phyloP scores from a whole-genome alignment of 2,888 invertebrate genomes.

The Lasioglossum leucozonium region DNA sequence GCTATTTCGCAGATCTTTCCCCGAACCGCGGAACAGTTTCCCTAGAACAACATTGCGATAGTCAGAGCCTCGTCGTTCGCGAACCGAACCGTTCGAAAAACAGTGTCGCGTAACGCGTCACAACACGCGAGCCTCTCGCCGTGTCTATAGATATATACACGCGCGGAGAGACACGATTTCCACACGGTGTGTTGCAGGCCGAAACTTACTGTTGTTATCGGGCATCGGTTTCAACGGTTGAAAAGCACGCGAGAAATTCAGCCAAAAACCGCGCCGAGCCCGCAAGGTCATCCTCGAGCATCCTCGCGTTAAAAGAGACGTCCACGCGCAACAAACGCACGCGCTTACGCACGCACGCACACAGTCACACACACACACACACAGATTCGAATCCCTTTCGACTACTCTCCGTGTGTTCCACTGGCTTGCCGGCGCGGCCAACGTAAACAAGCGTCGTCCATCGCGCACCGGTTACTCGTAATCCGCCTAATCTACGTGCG shows the following conservation, averaged over 20 bases:
- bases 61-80: constrained; percentile 29
- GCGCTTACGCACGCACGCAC: neutral
- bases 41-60: constrained; percentile 6
- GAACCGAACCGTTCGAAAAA: constrained; percentile 34
- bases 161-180: neutral
- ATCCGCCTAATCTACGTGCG: constrained; percentile 66
- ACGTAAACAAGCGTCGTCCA: constrained; percentile 27
- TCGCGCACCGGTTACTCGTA: constrained; percentile 62
- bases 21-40: neutral
- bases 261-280: constrained; percentile 12
- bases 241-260: neutral
- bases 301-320: constrained; percentile 40
- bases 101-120: constrained; percentile 46
- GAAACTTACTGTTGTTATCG: constrained; percentile 23
- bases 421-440: neutral
- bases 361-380: neutral
- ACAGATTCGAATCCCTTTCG: constrained; percentile 37
- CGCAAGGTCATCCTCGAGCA: constrained; percentile 1
- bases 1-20: neutral
- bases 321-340: neutral
- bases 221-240: neutral
- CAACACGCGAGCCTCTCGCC: constrained; percentile 10
- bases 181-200: neutral
- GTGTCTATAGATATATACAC: constrained; percentile 18
- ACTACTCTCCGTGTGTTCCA: neutral